Evolutionary conservation across 2,113 vertebrate genomes (phyloP).

Genomic region (Octodon degus): DNA sequence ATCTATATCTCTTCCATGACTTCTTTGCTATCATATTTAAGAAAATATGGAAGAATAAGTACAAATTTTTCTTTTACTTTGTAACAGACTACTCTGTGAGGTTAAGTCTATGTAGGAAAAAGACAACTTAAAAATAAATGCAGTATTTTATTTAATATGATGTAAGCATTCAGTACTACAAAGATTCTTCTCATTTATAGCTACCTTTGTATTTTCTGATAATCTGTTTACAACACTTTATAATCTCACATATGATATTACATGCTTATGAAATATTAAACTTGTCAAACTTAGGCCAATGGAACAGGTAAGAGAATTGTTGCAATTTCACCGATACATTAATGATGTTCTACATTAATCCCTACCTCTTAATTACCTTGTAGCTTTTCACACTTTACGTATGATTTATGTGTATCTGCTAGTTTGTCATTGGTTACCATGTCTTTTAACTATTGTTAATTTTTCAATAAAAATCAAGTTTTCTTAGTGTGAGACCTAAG

Average conservation of each 20-base stretch:
- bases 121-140: neutral
- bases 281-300: neutral
- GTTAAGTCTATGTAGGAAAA: too few species aligned
- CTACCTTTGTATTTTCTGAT: neutral
- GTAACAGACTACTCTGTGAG: neutral
- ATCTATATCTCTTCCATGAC: neutral
- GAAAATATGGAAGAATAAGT: neutral
- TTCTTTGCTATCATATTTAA: neutral
- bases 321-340: neutral
- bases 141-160: neutral
- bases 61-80: slow-evolving; percentile 11
- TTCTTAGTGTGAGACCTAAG: neutral
- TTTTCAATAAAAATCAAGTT: neutral
- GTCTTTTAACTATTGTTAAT: neutral
- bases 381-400: neutral
- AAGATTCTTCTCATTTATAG: slow-evolving; percentile 22
- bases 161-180: neutral
- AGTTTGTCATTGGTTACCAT: neutral
- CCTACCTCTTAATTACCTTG: neutral
- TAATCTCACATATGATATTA: neutral
- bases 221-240: neutral
- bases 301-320: neutral
- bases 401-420: neutral
- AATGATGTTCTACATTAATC: neutral
- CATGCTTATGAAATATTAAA: neutral